Evolutionary conservation across 2,888 invertebrate species (phyloP).

Genomic region (Plemyria rubiginata): DNA sequence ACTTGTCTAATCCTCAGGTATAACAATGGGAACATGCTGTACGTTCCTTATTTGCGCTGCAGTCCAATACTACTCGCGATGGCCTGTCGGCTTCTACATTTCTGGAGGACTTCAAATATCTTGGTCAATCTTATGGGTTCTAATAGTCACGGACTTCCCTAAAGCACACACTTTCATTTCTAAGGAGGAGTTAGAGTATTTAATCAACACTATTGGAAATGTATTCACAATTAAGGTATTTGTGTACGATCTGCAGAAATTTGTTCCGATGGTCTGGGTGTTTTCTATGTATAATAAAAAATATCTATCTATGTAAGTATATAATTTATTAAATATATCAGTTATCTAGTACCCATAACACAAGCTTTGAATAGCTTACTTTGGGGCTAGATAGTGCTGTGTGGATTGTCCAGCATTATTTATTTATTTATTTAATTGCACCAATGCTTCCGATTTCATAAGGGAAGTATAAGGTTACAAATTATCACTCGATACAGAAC

Average conservation of each 20-base stretch:
- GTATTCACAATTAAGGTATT: constrained; percentile 74
- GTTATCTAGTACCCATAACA: too few species aligned
- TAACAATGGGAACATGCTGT: constrained; percentile 86
- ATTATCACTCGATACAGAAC: constrained; percentile 19
- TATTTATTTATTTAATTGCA: too few species aligned
- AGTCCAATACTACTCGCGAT: constrained; percentile 85
- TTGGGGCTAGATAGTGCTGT: too few species aligned
- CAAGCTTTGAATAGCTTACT: too few species aligned
- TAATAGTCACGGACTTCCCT: constrained; percentile 86
- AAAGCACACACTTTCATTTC: constrained; percentile 85
- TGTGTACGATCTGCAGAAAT: too few species aligned
- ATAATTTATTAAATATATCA: too few species aligned
- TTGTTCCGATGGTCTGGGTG: too few species aligned
- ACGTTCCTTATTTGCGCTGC: constrained; percentile 87
- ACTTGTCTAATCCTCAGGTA: constrained; percentile 52
- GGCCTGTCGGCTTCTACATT: constrained; percentile 88
- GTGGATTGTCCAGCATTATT: too few species aligned
- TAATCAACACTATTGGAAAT: constrained; percentile 83
- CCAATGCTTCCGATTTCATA: constrained; percentile 15
- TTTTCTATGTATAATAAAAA: too few species aligned
- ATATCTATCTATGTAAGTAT: too few species aligned
- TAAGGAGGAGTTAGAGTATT: constrained; percentile 85
- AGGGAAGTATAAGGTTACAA: constrained; percentile 12
- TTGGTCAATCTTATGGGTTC: constrained; percentile 84
- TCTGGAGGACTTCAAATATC: constrained; percentile 81